Evolutionary conservation across 2,888 invertebrate genomes (phyloP).

Genomic region (Bursaphelenchus okinawaensis): DNA sequence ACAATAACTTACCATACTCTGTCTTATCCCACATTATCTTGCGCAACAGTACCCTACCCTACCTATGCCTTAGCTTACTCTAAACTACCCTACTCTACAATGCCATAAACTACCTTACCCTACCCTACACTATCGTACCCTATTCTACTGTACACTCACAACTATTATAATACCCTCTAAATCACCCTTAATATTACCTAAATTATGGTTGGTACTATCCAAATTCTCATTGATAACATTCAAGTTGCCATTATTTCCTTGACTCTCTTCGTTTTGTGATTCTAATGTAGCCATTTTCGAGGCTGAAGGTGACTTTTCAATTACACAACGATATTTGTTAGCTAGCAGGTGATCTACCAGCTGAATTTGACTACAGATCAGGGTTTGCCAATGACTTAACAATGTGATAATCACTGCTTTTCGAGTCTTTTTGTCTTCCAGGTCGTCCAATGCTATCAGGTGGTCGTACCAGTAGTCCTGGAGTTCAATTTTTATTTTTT

Average conservation of each 20-base stretch:
- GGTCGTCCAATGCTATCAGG: conserved; percentile 3
- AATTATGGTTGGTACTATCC: too few relatives aligned
- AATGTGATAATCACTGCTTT: conserved; percentile 47
- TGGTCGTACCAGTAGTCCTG: conserved; percentile 19
- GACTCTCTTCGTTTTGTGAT: not conserved
- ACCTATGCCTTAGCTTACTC: too few relatives aligned
- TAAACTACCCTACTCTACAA: too few relatives aligned
- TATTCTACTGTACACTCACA: too few relatives aligned
- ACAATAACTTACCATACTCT: too few relatives aligned
- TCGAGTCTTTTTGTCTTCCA: conserved; percentile 24
- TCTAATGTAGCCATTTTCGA: not conserved
- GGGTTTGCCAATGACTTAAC: conserved; percentile 54
- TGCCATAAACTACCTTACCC: too few relatives aligned
- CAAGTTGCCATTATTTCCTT: not conserved
- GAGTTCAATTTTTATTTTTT: not conserved
- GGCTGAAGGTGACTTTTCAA: not conserved
- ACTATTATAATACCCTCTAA: too few relatives aligned
- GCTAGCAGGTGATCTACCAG: conserved; percentile 28
- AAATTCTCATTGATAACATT: too few relatives aligned
- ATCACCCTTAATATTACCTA: too few relatives aligned
- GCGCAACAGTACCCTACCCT: too few relatives aligned
- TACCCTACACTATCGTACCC: too few relatives aligned
- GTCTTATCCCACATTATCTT: too few relatives aligned
- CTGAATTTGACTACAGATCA: conserved; percentile 42
- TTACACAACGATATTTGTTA: conserved; percentile 25